Evolutionary conservation across 64 coral and sea anemone genomes (phyloP).

Genomic region (Acropora tenuis): DNA sequence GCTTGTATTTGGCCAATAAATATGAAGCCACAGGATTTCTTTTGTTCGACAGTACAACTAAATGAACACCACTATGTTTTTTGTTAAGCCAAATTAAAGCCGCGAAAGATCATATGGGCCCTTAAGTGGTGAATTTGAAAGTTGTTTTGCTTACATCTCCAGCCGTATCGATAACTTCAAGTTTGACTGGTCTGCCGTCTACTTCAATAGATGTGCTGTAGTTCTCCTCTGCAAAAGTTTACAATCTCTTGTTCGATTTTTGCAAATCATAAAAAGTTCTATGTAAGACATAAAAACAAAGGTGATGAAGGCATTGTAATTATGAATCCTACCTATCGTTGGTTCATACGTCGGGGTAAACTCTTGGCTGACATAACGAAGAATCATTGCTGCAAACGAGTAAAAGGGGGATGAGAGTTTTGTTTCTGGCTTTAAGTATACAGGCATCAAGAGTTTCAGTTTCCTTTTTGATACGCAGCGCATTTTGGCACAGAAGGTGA

Average conservation of each 20-base stretch:
- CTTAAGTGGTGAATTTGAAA: background rate
- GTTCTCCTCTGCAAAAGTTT: slow-evolving; percentile 61
- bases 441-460: too few species aligned
- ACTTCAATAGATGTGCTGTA: slow-evolving; percentile 68
- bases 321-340: slow-evolving; percentile 72
- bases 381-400: slow-evolving; percentile 57
- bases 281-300: too few species aligned
- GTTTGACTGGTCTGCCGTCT: slow-evolving; percentile 45
- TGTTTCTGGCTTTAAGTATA: too few species aligned
- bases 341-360: slow-evolving; percentile 62
- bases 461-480: too few species aligned
- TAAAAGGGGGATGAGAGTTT: background rate
- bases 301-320: background rate
- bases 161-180: slow-evolving; percentile 76
- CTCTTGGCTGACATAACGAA: slow-evolving; percentile 63
- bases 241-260: background rate
- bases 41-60: too few species aligned
- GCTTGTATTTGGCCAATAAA: too few species aligned
- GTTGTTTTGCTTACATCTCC: slow-evolving; percentile 66
- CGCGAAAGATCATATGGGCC: too few species aligned
- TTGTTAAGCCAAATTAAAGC: too few species aligned
- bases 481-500: too few species aligned
- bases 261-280: too few species aligned
- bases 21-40: too few species aligned
- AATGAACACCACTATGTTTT: too few species aligned